phyloP scores from a whole-genome alignment of 2,888 invertebrate species.

The Elmis aenea region DNA sequence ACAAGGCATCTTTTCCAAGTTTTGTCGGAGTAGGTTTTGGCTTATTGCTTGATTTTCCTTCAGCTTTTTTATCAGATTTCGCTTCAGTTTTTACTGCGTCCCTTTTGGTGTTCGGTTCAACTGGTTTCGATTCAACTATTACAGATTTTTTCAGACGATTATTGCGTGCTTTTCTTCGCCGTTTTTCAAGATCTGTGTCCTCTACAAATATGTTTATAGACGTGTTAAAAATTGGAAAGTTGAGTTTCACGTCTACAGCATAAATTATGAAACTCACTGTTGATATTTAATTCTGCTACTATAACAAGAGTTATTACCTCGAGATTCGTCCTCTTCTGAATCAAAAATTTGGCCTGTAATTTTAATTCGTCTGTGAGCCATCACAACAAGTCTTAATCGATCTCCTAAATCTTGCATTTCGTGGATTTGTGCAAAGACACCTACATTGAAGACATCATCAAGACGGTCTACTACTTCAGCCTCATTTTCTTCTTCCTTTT shows the following conservation, averaged over 20 bases:
- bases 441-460: conserved; percentile 82
- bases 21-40: background rate
- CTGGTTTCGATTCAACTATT: conserved; percentile 14
- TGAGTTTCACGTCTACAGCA: conserved; percentile 66
- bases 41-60: conserved; percentile 15
- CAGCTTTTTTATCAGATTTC: conserved; percentile 7
- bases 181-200: conserved; percentile 59
- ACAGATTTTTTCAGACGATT: conserved; percentile 35
- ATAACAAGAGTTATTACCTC: conserved; percentile 22
- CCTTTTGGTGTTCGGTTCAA: conserved; percentile 7
- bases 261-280: conserved; percentile 33
- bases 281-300: background rate
- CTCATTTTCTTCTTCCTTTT: conserved; percentile 84
- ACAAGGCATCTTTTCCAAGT: conserved; percentile 49
- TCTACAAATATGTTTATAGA: conserved; percentile 78
- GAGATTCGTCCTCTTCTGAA: conserved; percentile 56
- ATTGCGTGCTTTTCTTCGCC: conserved; percentile 50
- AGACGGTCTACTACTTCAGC: conserved; percentile 77
- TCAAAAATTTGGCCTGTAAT: conserved; percentile 77
- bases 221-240: conserved; percentile 78
- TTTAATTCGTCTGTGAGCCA: conserved; percentile 86
- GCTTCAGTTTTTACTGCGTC: conserved; percentile 21
- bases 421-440: conserved; percentile 97
- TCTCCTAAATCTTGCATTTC: conserved; percentile 95
- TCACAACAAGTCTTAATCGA: conserved; percentile 83